Base-by-base conservation (phyloP, 2,797 vertebrate genomes). In the Masticophis lateralis region DNA sequence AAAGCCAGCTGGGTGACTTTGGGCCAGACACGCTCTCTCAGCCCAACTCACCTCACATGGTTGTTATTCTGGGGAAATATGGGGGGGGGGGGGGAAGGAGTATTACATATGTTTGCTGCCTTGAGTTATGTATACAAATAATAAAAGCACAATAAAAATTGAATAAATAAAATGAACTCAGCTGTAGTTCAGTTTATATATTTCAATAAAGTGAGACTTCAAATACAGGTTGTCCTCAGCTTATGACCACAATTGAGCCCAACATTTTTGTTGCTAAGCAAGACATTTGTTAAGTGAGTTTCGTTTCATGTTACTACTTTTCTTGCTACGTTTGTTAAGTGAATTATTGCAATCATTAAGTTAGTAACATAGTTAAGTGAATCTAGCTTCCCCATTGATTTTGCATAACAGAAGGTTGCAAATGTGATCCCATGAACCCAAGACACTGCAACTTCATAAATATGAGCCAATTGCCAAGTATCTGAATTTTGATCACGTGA, bases 21-120 rank as follows among this genome's bases (percentile, higher is more conserved):
- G 61, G 61, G 27, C 61, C 61, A 63, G 61, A 27, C 27, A 63
- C 4, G 5, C 63, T n/a, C 63, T 66, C 63, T 66, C 63, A n/a
- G 63, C 63, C 28, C 28, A 66, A 66, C 1, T 66, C 63, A 66
- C 28, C 13, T 66, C 28, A 66, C 28, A 66, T n/a, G 13, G 28
- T n/a, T 1, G 28, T 28, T 63, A 3, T 66, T 66, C 28, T 66
- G 13, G 28, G 12, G 28, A 14, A n/a, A 66, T 4, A 63, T 37
- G 37, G 37, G 37, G 6, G 47, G 28, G 12, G 61, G 61, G 0
- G 2, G 1, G 1, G 0, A 14, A 16, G 28, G 5, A n/a, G 28
- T 66, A n/a, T 66, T 66, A n/a, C 1, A 2, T n/a, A 66, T 66
- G 28, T 61, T 61, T 61, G 60, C 25, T 61, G 22, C 60, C 60